These are phyloP conservation scores for Drosophila parvula DNA, from an alignment of 1,140 invertebrate genomes.

Conservation along the genomic window DNA sequence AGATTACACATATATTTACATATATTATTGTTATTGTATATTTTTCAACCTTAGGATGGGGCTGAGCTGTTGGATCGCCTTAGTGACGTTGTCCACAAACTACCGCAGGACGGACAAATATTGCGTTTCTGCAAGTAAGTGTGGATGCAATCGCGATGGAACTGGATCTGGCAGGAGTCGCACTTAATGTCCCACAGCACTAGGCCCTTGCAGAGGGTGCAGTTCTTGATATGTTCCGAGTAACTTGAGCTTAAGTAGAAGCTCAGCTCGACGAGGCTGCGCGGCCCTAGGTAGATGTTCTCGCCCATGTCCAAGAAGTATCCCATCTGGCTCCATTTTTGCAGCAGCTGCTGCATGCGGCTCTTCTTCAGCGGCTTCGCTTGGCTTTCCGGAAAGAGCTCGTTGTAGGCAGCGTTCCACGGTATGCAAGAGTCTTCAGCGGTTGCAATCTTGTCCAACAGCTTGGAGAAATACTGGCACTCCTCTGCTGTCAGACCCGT, in stretches of 20 bases:
- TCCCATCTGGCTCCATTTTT: conserved; percentile 61
- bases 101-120: conserved; percentile 59
- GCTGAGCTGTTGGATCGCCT: conserved; percentile 20
- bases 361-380: conserved; percentile 40
- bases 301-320: conserved; percentile 57
- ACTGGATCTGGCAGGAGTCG: conserved; percentile 47
- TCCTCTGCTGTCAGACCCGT: conserved; percentile 54
- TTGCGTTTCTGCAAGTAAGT: conserved; percentile 62
- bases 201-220: conserved; percentile 60
- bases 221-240: conserved; percentile 52
- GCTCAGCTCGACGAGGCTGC: conserved; percentile 58
- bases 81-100: conserved; percentile 51
- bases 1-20: background rate
- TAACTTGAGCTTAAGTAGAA: conserved; percentile 61
- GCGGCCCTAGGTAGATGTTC: conserved; percentile 58
- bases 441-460: conserved; percentile 56
- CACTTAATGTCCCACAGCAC: conserved; percentile 70
- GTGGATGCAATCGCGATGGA: conserved; percentile 62
- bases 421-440: conserved; percentile 43
- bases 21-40: background rate
- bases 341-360: conserved; percentile 54
- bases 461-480: conserved; percentile 62
- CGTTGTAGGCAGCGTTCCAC: conserved; percentile 61
- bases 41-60: background rate
- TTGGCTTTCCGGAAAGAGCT: conserved; percentile 10